Evolutionary conservation across 2,113 vertebrate genomes (phyloP).

Genomic region (Cathartes aura): DNA sequence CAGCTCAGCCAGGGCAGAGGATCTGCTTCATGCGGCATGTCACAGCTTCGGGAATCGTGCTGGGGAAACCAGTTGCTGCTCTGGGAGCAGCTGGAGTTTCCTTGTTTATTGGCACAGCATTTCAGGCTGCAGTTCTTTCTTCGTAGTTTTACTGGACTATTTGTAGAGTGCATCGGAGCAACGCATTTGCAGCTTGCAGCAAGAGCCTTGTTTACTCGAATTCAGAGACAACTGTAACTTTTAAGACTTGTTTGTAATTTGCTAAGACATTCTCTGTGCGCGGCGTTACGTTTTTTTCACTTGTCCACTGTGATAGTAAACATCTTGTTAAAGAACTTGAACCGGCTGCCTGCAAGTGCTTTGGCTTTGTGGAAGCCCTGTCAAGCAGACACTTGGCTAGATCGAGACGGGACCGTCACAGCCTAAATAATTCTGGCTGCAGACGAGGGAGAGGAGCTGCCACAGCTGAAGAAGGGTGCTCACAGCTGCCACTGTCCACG

Average conservation of each 20-base stretch:
- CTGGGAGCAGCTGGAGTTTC: not conserved
- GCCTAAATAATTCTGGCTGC: not conserved
- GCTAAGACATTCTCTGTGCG: not conserved
- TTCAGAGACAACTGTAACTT: not conserved
- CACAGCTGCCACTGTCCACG: not conserved
- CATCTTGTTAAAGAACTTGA: not conserved
- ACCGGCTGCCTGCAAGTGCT: not conserved
- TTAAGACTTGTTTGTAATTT: not conserved
- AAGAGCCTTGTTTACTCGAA: not conserved
- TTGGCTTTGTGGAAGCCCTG: not conserved
- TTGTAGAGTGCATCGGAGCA: not conserved
- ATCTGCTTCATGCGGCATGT: fast-evolving
- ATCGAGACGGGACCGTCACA: not conserved
- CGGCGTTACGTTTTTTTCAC: not conserved
- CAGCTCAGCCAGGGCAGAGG: not conserved
- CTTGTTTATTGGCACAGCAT: not conserved
- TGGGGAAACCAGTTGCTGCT: not conserved
- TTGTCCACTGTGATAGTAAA: not conserved
- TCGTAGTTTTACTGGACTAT: fast-evolving
- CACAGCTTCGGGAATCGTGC: not conserved
- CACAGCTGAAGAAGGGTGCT: not conserved
- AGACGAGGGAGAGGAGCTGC: not conserved
- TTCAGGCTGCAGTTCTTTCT: not conserved
- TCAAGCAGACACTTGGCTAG: not conserved
- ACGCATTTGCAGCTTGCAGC: not conserved